These are phyloP conservation scores for Acanthaster planci DNA, from an alignment of 35 echinoderm and acorn worm species.

Conservation along the genomic window DNA sequence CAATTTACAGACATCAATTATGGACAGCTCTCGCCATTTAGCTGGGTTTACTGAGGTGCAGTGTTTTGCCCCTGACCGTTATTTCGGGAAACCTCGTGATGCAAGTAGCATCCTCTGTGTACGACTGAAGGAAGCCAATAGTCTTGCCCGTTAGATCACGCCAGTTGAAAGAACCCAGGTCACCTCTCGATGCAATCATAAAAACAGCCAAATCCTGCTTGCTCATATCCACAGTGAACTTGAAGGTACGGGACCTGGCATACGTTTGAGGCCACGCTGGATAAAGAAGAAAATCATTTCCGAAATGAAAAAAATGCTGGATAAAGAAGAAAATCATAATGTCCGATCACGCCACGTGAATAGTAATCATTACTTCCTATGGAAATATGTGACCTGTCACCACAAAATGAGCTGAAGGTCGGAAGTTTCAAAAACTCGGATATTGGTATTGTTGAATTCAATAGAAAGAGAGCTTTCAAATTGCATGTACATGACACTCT, in stretches of 20 bases:
- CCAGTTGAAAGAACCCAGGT: neutral
- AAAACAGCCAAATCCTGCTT: neutral
- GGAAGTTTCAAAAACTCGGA: too few species aligned
- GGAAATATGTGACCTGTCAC: too few species aligned
- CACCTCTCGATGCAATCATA: neutral
- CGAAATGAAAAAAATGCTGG: neutral
- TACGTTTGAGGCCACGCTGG: neutral
- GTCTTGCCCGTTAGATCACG: neutral
- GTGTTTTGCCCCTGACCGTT: neutral
- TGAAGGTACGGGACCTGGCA: neutral
- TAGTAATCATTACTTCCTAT: neutral
- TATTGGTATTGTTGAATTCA: neutral
- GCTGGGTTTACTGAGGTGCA: too few species aligned
- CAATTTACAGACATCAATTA: too few species aligned
- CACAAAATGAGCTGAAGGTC: too few species aligned
- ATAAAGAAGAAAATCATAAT: neutral
- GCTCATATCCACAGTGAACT: neutral
- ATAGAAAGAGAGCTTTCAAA: neutral
- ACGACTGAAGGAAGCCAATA: neutral
- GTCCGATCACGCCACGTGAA: neutral
- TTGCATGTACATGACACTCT: neutral
- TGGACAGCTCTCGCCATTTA: too few species aligned
- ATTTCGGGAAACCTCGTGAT: neutral
- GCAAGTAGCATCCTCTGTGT: neutral
- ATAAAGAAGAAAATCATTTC: neutral